These are phyloP conservation scores for Hofmannophila pseudospretella DNA, from an alignment of 2,888 invertebrate genomes.

Conservation along the genomic window DNA sequence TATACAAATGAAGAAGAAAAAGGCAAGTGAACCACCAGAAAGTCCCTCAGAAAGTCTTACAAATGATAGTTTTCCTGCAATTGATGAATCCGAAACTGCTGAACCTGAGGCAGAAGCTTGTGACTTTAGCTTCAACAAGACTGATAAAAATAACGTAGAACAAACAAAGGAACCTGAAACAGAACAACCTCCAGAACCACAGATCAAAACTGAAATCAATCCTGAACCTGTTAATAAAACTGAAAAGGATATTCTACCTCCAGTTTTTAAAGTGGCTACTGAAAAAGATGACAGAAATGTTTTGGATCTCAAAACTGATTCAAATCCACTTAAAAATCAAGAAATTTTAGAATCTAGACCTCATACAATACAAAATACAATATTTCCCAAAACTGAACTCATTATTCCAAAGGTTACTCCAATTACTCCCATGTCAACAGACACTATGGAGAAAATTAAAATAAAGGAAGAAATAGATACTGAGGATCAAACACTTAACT, in stretches of 20 bases:
- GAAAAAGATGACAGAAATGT: constrained; percentile 61
- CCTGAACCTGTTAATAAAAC: constrained; percentile 50
- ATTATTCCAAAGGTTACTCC: constrained; percentile 79
- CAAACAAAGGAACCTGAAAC: constrained; percentile 54
- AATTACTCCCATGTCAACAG: constrained; percentile 74
- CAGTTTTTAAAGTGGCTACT: constrained; percentile 42
- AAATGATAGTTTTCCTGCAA: constrained; percentile 90
- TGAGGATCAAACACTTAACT: constrained; percentile 59
- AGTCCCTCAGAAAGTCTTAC: constrained; percentile 92
- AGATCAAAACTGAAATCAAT: constrained; percentile 48
- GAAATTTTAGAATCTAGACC: constrained; percentile 53
- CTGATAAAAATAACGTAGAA: constrained; percentile 59
- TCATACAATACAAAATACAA: constrained; percentile 36
- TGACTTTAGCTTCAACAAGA: constrained; percentile 69
- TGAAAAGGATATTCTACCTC: constrained; percentile 57
- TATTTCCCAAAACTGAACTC: constrained; percentile 78
- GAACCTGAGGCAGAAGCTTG: constrained; percentile 68
- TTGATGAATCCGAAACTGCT: constrained; percentile 81
- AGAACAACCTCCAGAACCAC: constrained; percentile 48
- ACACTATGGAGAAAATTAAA: constrained; percentile 67
- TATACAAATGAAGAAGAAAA: constrained; percentile 78
- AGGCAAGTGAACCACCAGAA: constrained; percentile 76
- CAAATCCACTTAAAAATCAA: constrained; percentile 36
- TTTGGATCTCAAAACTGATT: constrained; percentile 64
- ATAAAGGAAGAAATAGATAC: constrained; percentile 72